Percentiles rank a stretch among this genome's conserved stretches.
These are phyloP conservation scores for Chaetogeoica ovagalla DNA, from an alignment of 2,888 invertebrate species.

Conservation along the genomic window DNA sequence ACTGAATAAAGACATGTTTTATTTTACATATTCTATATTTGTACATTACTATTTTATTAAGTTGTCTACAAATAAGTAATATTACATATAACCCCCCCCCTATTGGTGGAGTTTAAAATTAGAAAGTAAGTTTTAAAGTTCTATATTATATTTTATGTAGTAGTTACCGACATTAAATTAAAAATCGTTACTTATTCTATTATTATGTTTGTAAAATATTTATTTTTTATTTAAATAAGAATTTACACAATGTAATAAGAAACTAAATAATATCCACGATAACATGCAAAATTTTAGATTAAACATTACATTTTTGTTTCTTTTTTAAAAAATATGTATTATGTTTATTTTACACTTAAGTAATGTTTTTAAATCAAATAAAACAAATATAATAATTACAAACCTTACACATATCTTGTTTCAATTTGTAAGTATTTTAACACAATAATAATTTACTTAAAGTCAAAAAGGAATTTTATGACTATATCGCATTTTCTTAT, in stretches of 20 bases:
- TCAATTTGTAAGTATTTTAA: not conserved
- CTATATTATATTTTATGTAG: conserved; percentile 1
- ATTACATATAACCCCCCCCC: not conserved
- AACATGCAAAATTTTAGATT: not conserved
- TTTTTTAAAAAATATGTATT: not conserved
- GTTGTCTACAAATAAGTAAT: not conserved
- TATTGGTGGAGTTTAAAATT: conserved; percentile 14
- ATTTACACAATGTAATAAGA: conserved; percentile 2
- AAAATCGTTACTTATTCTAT: not conserved
- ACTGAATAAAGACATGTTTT: not conserved
- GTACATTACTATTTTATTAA: not conserved
- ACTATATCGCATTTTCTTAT: not conserved
- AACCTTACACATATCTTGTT: conserved; percentile 13
- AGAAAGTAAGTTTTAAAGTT: not conserved
- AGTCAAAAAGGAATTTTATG: not conserved
- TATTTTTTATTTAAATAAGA: not conserved
- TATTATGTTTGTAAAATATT: not conserved
- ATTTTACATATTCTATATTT: not conserved
- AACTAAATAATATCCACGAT: conserved; percentile 15
- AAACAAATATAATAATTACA: conserved; percentile 17
- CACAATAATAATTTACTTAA: not conserved
- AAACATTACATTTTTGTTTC: not conserved
- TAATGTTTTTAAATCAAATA: conserved; percentile 7
- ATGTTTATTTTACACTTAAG: not conserved
- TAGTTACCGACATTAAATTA: conserved; percentile 1